phyloP scores from a whole-genome alignment of 2,113 vertebrate genomes.

The Brevimyrus niger region DNA sequence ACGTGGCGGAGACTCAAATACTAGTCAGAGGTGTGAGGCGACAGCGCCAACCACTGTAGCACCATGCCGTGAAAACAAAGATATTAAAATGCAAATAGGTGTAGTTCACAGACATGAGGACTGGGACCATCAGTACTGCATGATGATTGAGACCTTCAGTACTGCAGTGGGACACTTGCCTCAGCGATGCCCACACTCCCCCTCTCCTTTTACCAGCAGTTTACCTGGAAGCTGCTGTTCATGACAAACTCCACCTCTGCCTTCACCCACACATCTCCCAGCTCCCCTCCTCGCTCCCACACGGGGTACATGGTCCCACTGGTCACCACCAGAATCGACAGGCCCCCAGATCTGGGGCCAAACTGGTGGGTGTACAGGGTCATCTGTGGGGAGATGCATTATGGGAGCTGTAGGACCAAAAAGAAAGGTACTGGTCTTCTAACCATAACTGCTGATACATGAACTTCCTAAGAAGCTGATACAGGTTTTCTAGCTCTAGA shows the following conservation, averaged over 20 bases:
- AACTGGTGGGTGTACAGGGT: constrained; percentile 78
- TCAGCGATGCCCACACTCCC: neutral
- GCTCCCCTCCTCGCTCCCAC: constrained; percentile 60
- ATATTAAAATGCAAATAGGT: neutral
- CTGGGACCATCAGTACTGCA: neutral
- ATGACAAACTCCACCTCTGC: constrained; percentile 67
- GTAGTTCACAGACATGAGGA: neutral
- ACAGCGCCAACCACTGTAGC: neutral
- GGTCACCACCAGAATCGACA: constrained; percentile 55
- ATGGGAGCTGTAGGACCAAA: neutral
- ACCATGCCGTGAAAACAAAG: neutral
- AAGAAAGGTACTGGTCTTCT: neutral
- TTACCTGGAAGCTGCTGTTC: constrained; percentile 60
- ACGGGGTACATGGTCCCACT: constrained; percentile 29
- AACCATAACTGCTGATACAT: neutral
- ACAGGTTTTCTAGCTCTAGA: neutral
- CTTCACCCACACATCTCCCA: constrained; percentile 76
- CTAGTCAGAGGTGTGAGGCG: neutral
- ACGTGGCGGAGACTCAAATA: neutral
- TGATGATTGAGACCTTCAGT: neutral
- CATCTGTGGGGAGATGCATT: constrained; percentile 54
- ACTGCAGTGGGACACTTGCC: neutral
- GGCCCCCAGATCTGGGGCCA: constrained; percentile 55
- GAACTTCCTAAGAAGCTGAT: neutral
- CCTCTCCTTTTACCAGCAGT: neutral